A percentile compares a stretch with the other conserved stretches of the same genome.
These are phyloP conservation scores for Caenorhabditis auriculariae DNA, from an alignment of 2,888 invertebrate genomes.

Conservation along the genomic window DNA sequence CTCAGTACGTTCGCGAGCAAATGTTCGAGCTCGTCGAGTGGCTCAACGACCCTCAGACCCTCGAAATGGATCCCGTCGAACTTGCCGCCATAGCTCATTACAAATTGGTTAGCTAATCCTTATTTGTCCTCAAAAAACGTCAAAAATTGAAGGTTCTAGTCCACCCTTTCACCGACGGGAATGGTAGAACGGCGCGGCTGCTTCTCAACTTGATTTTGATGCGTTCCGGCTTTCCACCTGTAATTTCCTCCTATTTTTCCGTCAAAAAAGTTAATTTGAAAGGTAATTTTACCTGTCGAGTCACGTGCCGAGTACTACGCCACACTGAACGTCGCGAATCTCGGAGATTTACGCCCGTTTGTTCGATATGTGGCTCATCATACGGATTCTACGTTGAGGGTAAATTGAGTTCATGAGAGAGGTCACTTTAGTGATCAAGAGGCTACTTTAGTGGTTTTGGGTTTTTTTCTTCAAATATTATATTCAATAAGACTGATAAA, in stretches of 20 bases:
- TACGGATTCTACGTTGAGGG: too few species aligned
- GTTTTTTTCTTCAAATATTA: too few species aligned
- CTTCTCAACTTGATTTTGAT: slow-evolving; percentile 94
- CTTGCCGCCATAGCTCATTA: slow-evolving; percentile 94
- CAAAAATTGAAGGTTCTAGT: slow-evolving; percentile 73
- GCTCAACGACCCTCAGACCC: slow-evolving; percentile 82
- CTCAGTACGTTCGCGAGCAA: slow-evolving; percentile 77
- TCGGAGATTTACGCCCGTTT: slow-evolving; percentile 91
- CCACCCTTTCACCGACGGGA: slow-evolving; percentile 95
- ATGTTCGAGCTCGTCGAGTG: slow-evolving; percentile 88
- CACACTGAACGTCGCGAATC: slow-evolving; percentile 84
- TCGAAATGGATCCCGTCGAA: slow-evolving; percentile 85
- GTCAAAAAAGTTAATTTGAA: slow-evolving; percentile 1
- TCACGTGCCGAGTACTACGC: slow-evolving; percentile 73
- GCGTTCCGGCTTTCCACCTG: slow-evolving; percentile 91
- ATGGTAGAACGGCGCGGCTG: slow-evolving; percentile 89
- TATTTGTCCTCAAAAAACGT: neutral
- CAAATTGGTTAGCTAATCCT: slow-evolving; percentile 72
- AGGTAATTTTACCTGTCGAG: slow-evolving; percentile 68
- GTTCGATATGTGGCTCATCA: slow-evolving; percentile 84
- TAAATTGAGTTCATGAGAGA: too few species aligned
- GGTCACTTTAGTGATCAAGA: too few species aligned
- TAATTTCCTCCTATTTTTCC: slow-evolving; percentile 72
- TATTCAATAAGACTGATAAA: too few species aligned
- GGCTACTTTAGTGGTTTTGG: too few species aligned